These are phyloP conservation scores for western clawed frog (Xenopus tropicalis) DNA, from an alignment of 2,113 vertebrate genomes.

Conservation along the genomic window DNA sequence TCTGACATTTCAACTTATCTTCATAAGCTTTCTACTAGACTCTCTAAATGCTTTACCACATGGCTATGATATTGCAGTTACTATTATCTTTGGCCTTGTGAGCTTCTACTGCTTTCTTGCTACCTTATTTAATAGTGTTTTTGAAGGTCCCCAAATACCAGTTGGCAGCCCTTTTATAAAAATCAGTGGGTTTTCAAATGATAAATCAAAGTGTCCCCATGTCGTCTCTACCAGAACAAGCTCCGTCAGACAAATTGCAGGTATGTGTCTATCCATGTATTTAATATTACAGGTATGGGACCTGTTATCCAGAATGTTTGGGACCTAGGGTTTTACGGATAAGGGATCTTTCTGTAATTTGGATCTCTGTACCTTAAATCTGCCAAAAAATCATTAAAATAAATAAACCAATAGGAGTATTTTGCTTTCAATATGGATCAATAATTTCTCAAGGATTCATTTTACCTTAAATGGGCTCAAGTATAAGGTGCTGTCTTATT, in stretches of 20 bases:
- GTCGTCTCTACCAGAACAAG: slow-evolving; percentile 73
- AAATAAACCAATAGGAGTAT: too few species aligned
- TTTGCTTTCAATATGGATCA: too few species aligned
- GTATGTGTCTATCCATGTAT: slow-evolving; percentile 52
- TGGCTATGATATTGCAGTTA: slow-evolving; percentile 76
- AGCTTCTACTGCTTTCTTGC: slow-evolving; percentile 86
- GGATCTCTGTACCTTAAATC: too few species aligned
- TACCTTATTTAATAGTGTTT: slow-evolving; percentile 68
- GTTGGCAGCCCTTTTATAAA: slow-evolving; percentile 69
- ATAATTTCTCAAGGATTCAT: too few species aligned
- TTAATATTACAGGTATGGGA: too few species aligned
- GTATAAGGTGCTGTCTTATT: too few species aligned
- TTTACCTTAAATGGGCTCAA: too few species aligned
- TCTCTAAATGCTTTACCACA: slow-evolving; percentile 63
- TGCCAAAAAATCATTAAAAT: too few species aligned
- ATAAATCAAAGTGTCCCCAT: slow-evolving; percentile 66
- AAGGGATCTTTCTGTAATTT: too few species aligned
- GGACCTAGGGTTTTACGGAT: too few species aligned
- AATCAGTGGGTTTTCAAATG: slow-evolving; percentile 64
- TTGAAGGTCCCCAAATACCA: slow-evolving; percentile 70
- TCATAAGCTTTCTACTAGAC: slow-evolving; percentile 80
- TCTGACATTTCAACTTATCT: slow-evolving; percentile 72
- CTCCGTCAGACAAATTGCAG: slow-evolving; percentile 80
- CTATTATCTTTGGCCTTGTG: slow-evolving; percentile 77
- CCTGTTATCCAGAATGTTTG: too few species aligned